Evolutionary conservation across 1,140 invertebrate genomes (phyloP), one percentile per base, ranked within the genome.

Genomic region (Nixonia krombeini): DNA sequence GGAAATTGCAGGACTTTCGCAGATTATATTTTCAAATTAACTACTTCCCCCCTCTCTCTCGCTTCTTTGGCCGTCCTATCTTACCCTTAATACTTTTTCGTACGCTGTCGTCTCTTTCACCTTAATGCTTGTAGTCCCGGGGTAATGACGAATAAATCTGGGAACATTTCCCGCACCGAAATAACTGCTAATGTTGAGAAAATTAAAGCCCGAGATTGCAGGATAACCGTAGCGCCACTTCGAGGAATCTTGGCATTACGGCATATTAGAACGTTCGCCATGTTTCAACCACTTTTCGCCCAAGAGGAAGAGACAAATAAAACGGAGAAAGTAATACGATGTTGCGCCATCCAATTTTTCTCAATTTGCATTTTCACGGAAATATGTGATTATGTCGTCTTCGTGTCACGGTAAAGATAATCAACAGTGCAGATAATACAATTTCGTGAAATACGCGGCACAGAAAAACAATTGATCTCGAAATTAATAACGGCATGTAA

Each of bases 21-120:
- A 69, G 69, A 78, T 79, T 75, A 79, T 78, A 59, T 75, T 73
- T 70, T 71, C 47, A 75, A 75, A 78, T 79, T 78, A 68, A 76
- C 67, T 74, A 69, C 63, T 49, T 23, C 23, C 26, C 29, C 21
- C 28, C 9, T 13, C 12, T 31, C 26, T 41, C 21, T 26, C 9
- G 13, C 12, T 42, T 7, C 28, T 13, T 13, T 17, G 41, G 50
- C 40, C 26, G 25, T 29, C 7, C 26, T 12, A 15, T 62, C 45
- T 47, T 44, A 15, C 35, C 53, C 38, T 44, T 4, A 3, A 18
- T n/a, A 37, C 31, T 51, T 45, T 59, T 45, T 63, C 15, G 44
- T 6, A 10, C 17, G 4, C 17, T 28, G n/a, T 9, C 29, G 17
- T 33, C 41, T 26, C 47, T 21, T 42, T 40, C 15, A 25, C 45